Evolutionary conservation across 2,888 invertebrate genomes (phyloP), one percentile per base, ranked within the genome.

Genomic region (Geotrupes spiniger): DNA sequence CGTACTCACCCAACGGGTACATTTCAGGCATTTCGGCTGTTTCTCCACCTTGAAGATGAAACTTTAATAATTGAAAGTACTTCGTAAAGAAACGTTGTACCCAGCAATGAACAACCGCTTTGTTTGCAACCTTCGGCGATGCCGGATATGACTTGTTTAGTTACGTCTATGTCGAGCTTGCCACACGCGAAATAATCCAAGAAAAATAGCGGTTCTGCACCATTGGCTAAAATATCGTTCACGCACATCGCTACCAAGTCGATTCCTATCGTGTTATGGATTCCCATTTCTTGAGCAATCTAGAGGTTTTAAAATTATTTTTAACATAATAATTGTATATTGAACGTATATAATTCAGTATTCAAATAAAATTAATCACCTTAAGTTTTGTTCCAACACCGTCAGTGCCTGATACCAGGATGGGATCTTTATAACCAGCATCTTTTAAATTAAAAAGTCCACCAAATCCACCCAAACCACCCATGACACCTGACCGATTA

Each of bases 171-270:
- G 62, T 92, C 82, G 49, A 99, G 76, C 42, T 83, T 78, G 0
- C 96, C 94, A 66, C 92, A 92, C 14, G 97, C 95, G 73, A 93
- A 94, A 72, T 98, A 98, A 77, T 99, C 98, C 11, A 99, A 76
- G 75, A 99, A 98, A 60, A 92, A 96, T 57, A 99, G 78, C 0
- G 98, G 96, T 63, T 94, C 92, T 0, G 96, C 98, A 36, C 96
- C 97, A 52, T 94, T 90, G 58, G 94, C 94, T 39, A 99, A 75
- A 42, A 98, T 84, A 72, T 98, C 96, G 75, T 99, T 99, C 36
- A 92, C 96, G 67, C 96, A 96, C 94, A 97, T 96, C 2, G 97
- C 98, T 1, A 99, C 95, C 25, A 99, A 77, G 73, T 99, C 99
- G 60, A 92, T 87, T 0, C 98, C 98, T 44, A 98, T 83, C 0